Conservation (phyloP, 2,888 invertebrate species). For the Chrysolina americana region DNA sequence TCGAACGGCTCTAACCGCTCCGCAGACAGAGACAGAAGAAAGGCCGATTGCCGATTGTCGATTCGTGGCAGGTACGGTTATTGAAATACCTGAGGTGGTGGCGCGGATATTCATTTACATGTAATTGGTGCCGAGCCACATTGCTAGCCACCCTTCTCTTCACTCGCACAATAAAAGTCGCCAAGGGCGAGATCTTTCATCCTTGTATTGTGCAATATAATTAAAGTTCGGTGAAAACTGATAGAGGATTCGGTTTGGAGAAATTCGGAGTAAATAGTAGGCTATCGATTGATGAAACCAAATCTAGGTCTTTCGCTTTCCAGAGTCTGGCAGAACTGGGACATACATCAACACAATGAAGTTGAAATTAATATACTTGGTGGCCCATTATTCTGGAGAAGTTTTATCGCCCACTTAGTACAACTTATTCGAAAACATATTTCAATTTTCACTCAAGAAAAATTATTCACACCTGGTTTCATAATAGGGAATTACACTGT, state of each 20-base stretch:
- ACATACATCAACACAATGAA: too few relatives aligned
- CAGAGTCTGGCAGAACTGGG: too few relatives aligned
- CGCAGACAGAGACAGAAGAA: conserved; percentile 27
- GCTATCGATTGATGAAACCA: not conserved
- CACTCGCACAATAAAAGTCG: conserved; percentile 18
- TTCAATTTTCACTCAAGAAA: too few relatives aligned
- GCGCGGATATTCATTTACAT: conserved; percentile 65
- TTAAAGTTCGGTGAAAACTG: conserved; percentile 22
- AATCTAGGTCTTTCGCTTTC: too few relatives aligned
- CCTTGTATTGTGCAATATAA: conserved; percentile 27
- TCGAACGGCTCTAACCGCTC: conserved; percentile 4
- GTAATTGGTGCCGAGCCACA: conserved; percentile 60
- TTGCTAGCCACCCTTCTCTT: conserved; percentile 40
- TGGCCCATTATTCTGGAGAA: too few relatives aligned
- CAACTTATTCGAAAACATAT: too few relatives aligned
- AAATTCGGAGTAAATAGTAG: not conserved
- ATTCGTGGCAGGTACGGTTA: conserved; percentile 63
- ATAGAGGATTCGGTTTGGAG: not conserved
- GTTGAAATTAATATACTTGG: too few relatives aligned
- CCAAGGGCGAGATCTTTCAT: conserved; percentile 29
- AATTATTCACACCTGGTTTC: too few relatives aligned
- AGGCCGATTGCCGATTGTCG: conserved; percentile 52
- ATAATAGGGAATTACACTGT: too few relatives aligned
- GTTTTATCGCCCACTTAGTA: too few relatives aligned
- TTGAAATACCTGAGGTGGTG: conserved; percentile 63